Base-by-base conservation (phyloP, 2,888 invertebrate species). In the Eutolmus rufibarbis region DNA sequence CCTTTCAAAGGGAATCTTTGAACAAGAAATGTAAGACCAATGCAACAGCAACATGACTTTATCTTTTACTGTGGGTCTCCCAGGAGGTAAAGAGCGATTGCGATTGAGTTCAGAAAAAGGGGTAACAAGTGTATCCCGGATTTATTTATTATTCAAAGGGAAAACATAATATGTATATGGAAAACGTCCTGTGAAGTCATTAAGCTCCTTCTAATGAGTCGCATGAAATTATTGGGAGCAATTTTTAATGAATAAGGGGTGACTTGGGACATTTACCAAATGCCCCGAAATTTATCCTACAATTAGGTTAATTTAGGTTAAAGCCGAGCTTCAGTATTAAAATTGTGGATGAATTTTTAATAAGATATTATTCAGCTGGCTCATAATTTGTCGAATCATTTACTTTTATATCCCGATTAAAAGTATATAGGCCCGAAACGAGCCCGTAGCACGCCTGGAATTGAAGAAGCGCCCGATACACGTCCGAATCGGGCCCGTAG, bases 41-140 rank as follows among this genome's bases (percentile, higher is more conserved):
- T 81, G 40, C 43, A 9, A 43, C 9, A 12, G 81, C 81, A 51
- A 34, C 43, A 81, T 56, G 46, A 28, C 51, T 28, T 56, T 40
- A 40, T 40, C 40, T 40, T 40, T 40, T 31, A 51, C n/a, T 16
- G 31, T 46, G 28, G 81, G n/a, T 14, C 81, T 81, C 51, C 28
- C n/a, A n/a, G n/a, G 12, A 51, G 23, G 78, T 46, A n/a, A 34
- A 78, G n/a, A 81, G 34, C 56, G 56, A 81, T 43, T 40, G n/a
- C 51, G 81, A 37, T 76, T 81, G 56, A 81, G 56, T 81, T 81
- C 81, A 81, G 51, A 46, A 81, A 81, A 81, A 23, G 66, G 81
- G 81, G 46, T 81, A 81, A 51, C 81, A 81, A 81, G 56, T 56
- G 81, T 81, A 81, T 56, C 34, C 81, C 31, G 81, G 40, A 40